Percentiles rank a stretch among this genome's conserved stretches.
These are phyloP conservation scores for Sinocyclocheilus anshuiensis DNA, from an alignment of 2,113 vertebrate species.

Conservation along the genomic window DNA sequence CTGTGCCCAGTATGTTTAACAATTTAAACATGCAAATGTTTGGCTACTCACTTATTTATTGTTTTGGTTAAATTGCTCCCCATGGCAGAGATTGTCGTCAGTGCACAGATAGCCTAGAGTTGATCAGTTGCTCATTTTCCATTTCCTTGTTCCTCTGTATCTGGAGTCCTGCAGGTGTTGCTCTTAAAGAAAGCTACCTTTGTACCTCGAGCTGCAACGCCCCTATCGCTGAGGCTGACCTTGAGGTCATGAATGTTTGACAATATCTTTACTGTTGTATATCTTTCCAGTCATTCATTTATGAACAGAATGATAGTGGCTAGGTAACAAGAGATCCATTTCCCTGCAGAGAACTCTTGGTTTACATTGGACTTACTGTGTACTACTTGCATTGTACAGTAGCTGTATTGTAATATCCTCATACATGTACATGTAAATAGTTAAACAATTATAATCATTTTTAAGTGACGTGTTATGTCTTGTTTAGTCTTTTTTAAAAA, in stretches of 20 bases:
- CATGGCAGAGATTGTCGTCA: constrained; percentile 47
- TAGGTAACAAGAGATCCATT: background rate
- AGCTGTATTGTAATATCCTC: background rate
- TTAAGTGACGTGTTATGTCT: background rate
- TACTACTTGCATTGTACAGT: background rate
- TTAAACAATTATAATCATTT: background rate
- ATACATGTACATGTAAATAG: background rate
- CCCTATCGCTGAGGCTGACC: constrained; percentile 18
- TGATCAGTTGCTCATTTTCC: constrained; percentile 22
- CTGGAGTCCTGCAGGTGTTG: constrained; percentile 50
- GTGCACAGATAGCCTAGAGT: too few species aligned
- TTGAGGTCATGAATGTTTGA: constrained; percentile 50
- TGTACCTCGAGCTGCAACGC: constrained; percentile 34
- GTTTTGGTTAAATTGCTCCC: constrained; percentile 51
- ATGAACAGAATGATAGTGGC: background rate
- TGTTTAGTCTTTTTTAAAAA: background rate
- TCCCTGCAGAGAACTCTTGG: background rate
- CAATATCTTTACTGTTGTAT: background rate
- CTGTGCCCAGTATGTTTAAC: background rate
- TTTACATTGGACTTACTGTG: background rate
- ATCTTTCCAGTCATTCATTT: background rate
- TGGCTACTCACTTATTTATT: constrained; percentile 57
- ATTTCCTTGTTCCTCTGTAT: constrained; percentile 57
- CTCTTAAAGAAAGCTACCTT: constrained; percentile 27
- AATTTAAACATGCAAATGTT: background rate